Evolutionary conservation across 2,888 invertebrate species (phyloP).

Genomic region (Uloborus plumipes): DNA sequence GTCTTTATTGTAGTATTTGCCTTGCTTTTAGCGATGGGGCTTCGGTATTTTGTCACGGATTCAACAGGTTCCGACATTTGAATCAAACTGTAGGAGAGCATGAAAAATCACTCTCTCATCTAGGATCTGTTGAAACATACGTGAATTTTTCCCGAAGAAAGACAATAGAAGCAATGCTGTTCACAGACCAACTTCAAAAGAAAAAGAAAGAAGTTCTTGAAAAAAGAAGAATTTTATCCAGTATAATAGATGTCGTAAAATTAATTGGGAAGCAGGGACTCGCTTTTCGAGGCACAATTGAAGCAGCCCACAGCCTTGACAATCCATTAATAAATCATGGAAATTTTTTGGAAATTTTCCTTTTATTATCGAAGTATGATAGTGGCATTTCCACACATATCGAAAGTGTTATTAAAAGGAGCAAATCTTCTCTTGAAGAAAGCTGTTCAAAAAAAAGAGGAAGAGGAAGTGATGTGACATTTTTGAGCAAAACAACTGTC

Average conservation of each 20-base stretch:
- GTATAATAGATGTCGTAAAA: not conserved
- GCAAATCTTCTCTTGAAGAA: too few relatives aligned
- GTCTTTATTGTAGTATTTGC: not conserved
- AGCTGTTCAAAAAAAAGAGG: too few relatives aligned
- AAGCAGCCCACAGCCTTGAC: not conserved
- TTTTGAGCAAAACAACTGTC: too few relatives aligned
- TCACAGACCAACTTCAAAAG: not conserved
- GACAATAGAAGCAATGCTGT: not conserved
- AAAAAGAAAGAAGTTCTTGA: not conserved
- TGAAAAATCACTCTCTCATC: not conserved
- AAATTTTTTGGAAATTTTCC: not conserved
- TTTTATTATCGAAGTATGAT: not conserved
- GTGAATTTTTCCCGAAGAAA: not conserved
- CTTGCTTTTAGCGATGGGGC: not conserved
- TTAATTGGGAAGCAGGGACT: conserved; percentile 1
- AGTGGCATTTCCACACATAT: not conserved
- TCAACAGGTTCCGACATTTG: not conserved
- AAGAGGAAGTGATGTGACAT: too few relatives aligned
- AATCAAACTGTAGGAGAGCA: not conserved
- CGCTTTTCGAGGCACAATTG: not conserved
- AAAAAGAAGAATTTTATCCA: conserved; percentile 1
- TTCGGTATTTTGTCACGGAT: not conserved
- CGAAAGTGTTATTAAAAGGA: too few relatives aligned
- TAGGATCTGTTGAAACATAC: not conserved
- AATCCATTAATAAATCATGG: not conserved